Conservation (phyloP, 2,888 invertebrate species). For the Furcula furcula region DNA sequence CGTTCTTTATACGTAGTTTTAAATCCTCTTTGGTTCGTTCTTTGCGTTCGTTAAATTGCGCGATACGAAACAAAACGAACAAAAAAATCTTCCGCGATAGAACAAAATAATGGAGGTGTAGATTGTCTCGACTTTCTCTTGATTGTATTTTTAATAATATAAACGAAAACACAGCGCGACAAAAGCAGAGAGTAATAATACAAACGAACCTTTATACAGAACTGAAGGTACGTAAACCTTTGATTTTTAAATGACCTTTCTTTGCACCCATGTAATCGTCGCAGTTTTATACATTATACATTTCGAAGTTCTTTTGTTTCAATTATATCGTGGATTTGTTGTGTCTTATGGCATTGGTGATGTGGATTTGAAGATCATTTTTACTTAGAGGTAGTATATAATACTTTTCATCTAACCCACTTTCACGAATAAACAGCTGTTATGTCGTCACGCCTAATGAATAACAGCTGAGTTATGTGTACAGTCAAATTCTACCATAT, state of each 20-base stretch:
- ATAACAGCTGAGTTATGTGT: conserved; percentile 52
- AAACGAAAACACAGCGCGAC: conserved; percentile 15
- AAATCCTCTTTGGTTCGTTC: conserved; percentile 29
- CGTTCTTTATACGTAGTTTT: too few species aligned
- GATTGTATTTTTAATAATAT: conserved; percentile 28
- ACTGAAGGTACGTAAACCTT: conserved; percentile 45
- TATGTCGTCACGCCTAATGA: conserved; percentile 57
- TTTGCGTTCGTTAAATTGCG: conserved; percentile 43
- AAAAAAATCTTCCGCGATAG: too few species aligned
- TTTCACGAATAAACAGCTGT: conserved; percentile 70
- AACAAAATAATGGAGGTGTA: conserved; percentile 57
- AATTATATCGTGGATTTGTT: conserved; percentile 7
- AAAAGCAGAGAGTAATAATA: conserved; percentile 14
- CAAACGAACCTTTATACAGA: conserved; percentile 17
- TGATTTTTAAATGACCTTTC: conserved; percentile 54
- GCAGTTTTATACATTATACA: conserved; percentile 36
- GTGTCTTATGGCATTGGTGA: conserved; percentile 6
- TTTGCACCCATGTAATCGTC: conserved; percentile 55
- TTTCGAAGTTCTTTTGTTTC: conserved; percentile 16
- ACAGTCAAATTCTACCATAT: conserved; percentile 5
- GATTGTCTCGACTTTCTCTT: conserved; percentile 44
- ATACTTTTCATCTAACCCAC: conserved; percentile 43
- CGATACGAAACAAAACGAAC: conserved; percentile 42
- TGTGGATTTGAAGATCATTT: too few species aligned
- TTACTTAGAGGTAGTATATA: conserved; percentile 12